A percentile compares a stretch with the other conserved stretches of the same genome.
Conservation (phyloP, 2,113 vertebrate genomes). For the Trematocara macrostoma region DNA sequence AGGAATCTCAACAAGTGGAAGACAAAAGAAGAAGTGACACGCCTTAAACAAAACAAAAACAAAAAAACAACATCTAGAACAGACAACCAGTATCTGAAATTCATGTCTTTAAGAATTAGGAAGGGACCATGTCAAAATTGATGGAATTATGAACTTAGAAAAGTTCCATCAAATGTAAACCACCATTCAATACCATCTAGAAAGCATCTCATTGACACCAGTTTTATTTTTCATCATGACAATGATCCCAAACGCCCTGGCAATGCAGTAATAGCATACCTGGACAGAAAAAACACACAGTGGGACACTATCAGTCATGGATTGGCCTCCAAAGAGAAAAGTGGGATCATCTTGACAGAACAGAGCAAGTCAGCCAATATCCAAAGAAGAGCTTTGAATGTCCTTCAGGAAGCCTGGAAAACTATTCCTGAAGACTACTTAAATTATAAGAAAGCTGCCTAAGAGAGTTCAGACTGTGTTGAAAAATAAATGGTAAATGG, state of each 20-base stretch:
- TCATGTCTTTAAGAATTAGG: neutral
- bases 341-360: neutral
- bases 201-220: neutral
- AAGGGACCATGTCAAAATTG: neutral
- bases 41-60: neutral
- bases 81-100: neutral
- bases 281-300: neutral
- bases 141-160: neutral
- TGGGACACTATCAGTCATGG: neutral
- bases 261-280: neutral
- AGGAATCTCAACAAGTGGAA: neutral
- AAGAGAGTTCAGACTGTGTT: neutral
- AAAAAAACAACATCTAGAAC: neutral
- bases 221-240: neutral
- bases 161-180: neutral
- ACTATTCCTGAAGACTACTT: neutral
- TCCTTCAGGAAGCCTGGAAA: neutral
- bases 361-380: neutral
- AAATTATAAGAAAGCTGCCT: neutral
- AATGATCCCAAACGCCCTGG: neutral
- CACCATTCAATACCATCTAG: neutral
- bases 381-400: neutral
- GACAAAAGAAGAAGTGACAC: neutral
- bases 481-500: neutral
- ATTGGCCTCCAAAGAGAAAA: neutral